Base-by-base conservation (phyloP, 2,888 invertebrate species). In the Sphaerophoria taeniata region DNA sequence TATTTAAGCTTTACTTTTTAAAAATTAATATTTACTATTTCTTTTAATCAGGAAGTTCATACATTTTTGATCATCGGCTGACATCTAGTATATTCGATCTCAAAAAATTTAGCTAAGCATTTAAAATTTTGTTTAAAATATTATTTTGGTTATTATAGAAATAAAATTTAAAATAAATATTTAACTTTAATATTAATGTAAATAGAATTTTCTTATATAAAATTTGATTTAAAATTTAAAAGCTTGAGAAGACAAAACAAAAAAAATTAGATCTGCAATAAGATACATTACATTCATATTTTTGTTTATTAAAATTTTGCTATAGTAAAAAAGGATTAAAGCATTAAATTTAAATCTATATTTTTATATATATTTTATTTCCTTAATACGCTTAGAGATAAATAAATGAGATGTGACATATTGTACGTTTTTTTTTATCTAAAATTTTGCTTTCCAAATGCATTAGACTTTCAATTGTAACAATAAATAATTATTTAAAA, bases 211-310 rank as follows among this genome's bases (percentile, higher is more conserved):
- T 36, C 69, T 74, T 11, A 58, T 87, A 87, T 88, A 87, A 87
- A 89, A 88, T 89, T 88, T 89, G 80, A 87, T 88, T 87, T 88
- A 88, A 86, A 60, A 75, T 86, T 86, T 84, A 87, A 24, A 24
- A 88, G 63, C 70, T 58, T 71, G 51, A 60, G 65, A 34, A 24
- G 56, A 73, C 77, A 69, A 53, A 61, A 73, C 47, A 61, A 43
- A 45, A 34, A 45, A 39, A n/a, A 6, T 65, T 12, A 49, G 49
- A 49, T 65, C 12, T 4, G 45, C 36, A 24, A 5, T 47, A 60
- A 60, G 12, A 43, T 39, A 33, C 72, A n/a, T n/a, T n/a, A n/a
- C n/a, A n/a, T n/a, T n/a, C n/a, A 79, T 83, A 58, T 2, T 34
- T 31, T 31, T 43, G 11, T 31, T 43, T 3, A 31, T 45, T 76